phyloP scores from a whole-genome alignment of 2,797 vertebrate genomes.

The Chaetophractus vellerosus region DNA sequence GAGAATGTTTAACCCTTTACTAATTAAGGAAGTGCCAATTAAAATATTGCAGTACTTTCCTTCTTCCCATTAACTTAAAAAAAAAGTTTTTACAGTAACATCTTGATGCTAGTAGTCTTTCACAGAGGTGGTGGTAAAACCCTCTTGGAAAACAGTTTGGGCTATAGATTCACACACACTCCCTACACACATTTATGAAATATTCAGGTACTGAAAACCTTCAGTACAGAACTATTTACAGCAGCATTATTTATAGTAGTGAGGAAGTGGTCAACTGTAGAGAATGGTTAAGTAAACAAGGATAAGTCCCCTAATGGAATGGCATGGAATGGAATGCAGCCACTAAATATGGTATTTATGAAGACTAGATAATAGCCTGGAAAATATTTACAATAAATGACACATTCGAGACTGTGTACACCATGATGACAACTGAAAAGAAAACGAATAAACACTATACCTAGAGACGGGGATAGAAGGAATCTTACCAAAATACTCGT shows the following conservation, averaged over 20 bases:
- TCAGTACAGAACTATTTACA: not conserved
- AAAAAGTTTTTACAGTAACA: no score
- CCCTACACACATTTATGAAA: not conserved
- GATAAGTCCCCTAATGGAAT: not conserved
- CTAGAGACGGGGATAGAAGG: not conserved
- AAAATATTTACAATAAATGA: not conserved
- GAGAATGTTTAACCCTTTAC: not conserved
- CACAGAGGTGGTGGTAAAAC: not conserved
- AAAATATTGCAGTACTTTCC: not conserved
- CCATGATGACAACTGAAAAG: not conserved
- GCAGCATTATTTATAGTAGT: constrained; percentile 16
- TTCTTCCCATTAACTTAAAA: not conserved
- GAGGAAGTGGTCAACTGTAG: not conserved
- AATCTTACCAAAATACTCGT: not conserved
- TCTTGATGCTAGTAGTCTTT: not conserved
- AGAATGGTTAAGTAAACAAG: not conserved
- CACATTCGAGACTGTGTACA: not conserved
- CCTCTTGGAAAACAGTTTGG: constrained; percentile 25
- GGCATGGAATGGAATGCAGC: not conserved
- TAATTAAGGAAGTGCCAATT: constrained; percentile 21
- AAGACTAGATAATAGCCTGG: not conserved
- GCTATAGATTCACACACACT: not conserved
- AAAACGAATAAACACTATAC: not conserved
- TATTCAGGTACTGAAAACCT: constrained; percentile 7
- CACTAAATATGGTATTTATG: not conserved